Evolutionary conservation across 2,797 vertebrate species (phyloP).

Genomic region (Lepidocolaptes lacrymiger): DNA sequence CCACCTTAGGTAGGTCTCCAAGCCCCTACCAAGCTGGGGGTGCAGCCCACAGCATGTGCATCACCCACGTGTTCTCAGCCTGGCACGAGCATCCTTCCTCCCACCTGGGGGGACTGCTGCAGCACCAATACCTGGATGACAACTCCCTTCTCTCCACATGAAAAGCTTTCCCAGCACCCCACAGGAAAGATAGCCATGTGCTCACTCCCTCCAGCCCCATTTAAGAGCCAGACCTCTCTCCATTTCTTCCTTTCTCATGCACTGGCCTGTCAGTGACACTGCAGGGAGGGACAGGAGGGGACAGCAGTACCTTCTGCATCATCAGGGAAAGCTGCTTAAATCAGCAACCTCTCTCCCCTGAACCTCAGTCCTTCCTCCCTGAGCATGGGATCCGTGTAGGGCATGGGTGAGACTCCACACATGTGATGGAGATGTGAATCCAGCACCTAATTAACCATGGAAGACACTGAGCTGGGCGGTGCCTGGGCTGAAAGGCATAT

Average conservation of each 20-base stretch:
- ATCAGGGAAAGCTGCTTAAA: background rate
- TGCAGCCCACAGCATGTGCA: rapidly evolving
- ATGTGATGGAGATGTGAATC: background rate
- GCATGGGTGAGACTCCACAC: background rate
- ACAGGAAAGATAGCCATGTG: background rate
- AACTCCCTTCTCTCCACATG: rapidly evolving
- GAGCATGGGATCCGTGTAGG: rapidly evolving
- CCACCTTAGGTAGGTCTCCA: background rate
- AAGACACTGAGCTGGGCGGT: background rate
- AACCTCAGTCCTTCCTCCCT: background rate
- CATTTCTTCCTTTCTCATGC: rapidly evolving
- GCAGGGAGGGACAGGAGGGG: background rate
- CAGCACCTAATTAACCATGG: background rate
- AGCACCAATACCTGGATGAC: background rate
- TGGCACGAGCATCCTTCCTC: rapidly evolving
- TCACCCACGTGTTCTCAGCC: background rate
- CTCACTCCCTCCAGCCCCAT: background rate
- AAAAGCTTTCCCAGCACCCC: background rate
- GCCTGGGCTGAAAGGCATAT: background rate
- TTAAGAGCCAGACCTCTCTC: background rate
- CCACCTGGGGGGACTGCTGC: background rate
- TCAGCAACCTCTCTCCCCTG: background rate
- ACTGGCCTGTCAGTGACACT: background rate
- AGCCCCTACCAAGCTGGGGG: background rate
- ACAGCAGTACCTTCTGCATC: background rate